These are phyloP conservation scores for Carposina sasakii DNA, from an alignment of 1,140 invertebrate genomes.

Conservation along the genomic window DNA sequence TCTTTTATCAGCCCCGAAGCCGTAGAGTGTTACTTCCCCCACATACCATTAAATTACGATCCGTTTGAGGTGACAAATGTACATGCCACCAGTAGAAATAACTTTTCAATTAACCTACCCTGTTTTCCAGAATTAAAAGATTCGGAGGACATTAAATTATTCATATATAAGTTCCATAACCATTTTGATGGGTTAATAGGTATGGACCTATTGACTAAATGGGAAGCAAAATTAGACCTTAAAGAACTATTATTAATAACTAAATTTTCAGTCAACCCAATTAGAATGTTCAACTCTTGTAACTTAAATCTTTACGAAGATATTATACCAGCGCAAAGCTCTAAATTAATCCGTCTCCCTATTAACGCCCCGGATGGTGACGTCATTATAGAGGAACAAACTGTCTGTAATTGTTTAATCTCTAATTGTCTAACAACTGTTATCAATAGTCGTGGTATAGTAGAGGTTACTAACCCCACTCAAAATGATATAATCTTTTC, in stretches of 20 bases:
- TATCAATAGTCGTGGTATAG: background rate
- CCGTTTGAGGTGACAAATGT: background rate
- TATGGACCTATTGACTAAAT: background rate
- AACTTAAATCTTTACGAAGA: background rate
- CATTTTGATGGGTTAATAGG: background rate
- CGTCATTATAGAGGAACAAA: background rate
- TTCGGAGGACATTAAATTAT: background rate
- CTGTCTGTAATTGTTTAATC: background rate
- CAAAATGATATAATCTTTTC: background rate
- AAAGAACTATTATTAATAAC: background rate
- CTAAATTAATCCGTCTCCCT: background rate
- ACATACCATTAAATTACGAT: background rate
- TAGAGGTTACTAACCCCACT: background rate
- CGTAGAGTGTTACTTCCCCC: background rate
- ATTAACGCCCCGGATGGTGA: background rate
- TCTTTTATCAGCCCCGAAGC: background rate
- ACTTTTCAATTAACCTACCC: background rate
- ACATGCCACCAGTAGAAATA: background rate
- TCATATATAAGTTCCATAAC: background rate
- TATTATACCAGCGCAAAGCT: background rate
- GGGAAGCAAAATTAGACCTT: background rate
- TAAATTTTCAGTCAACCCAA: background rate
- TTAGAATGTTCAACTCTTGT: background rate
- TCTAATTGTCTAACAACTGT: background rate
- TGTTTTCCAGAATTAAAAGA: constrained; percentile 1